Percentiles rank a stretch among this genome's conserved stretches.
These are phyloP conservation scores for human DNA, from an alignment of 2,113 vertebrate species.

Conservation along the genomic window DNA sequence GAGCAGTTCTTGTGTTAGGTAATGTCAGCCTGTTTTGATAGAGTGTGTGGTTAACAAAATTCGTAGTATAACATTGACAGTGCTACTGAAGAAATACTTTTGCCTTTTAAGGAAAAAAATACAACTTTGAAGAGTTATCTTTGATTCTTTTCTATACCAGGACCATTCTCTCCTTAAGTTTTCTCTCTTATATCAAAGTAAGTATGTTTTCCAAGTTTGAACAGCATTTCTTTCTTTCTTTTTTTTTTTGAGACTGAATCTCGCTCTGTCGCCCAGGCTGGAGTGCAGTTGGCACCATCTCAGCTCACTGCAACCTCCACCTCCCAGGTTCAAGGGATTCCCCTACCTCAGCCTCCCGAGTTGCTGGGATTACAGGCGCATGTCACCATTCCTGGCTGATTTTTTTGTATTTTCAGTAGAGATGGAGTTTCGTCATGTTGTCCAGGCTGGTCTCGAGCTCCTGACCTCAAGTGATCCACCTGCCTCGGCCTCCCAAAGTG, in stretches of 20 bases:
- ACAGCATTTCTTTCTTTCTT: background rate
- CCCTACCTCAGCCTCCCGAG: background rate
- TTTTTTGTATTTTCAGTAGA: background rate
- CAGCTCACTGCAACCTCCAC: background rate
- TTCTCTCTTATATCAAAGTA: background rate
- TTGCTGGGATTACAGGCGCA: background rate
- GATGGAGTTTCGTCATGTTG: background rate
- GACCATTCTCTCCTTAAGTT: background rate
- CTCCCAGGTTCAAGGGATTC: background rate
- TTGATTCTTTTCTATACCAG: background rate
- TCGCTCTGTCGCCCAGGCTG: background rate
- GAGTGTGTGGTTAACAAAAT: background rate
- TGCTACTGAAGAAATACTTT: conserved; percentile 27
- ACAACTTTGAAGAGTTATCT: background rate
- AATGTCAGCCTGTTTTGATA: background rate
- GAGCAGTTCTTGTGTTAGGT: background rate
- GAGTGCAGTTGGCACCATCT: background rate
- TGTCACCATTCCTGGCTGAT: background rate
- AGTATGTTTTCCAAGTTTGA: background rate
- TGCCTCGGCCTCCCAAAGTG: background rate
- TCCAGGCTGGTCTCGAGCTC: background rate
- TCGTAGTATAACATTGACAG: background rate
- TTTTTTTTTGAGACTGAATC: background rate
- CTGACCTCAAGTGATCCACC: background rate
- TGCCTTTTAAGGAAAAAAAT: conserved; percentile 27